Conservation (phyloP, 2,797 vertebrate genomes). For the Amphiprion clarkii region DNA sequence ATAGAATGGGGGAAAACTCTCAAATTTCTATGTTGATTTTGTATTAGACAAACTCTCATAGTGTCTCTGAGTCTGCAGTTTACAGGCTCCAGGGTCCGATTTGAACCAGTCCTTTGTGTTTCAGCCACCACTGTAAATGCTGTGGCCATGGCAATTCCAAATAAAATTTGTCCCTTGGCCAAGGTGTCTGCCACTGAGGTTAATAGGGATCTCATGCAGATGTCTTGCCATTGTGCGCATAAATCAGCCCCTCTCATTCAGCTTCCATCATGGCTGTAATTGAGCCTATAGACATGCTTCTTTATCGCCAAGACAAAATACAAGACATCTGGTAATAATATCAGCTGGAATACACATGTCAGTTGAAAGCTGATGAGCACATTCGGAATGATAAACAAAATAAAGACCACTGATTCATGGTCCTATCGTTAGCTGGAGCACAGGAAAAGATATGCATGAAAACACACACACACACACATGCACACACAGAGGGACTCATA, state of each 20-base stretch:
- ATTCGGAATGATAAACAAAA: slow-evolving; percentile 79
- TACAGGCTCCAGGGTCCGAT: slow-evolving; percentile 21
- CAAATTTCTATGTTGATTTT: slow-evolving; percentile 9
- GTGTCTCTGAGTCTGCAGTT: slow-evolving; percentile 21
- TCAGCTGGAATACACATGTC: slow-evolving; percentile 77
- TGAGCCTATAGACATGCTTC: slow-evolving; percentile 79
- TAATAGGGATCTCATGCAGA: slow-evolving; percentile 83
- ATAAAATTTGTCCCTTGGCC: slow-evolving; percentile 74
- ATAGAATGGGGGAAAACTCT: slow-evolving; percentile 15
- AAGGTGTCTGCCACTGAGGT: slow-evolving; percentile 75
- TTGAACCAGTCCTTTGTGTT: slow-evolving; percentile 42
- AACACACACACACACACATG: slow-evolving; percentile 33
- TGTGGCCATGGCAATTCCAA: slow-evolving; percentile 70
- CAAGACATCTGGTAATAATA: slow-evolving; percentile 86
- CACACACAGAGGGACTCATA: slow-evolving; percentile 22
- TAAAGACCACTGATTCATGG: slow-evolving; percentile 71
- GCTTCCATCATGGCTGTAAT: slow-evolving; percentile 82
- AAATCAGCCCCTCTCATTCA: slow-evolving; percentile 81
- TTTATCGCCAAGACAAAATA: slow-evolving; percentile 79
- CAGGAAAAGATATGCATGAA: slow-evolving; percentile 57
- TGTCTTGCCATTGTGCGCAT: slow-evolving; percentile 79
- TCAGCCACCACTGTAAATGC: slow-evolving; percentile 49
- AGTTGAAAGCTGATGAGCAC: slow-evolving; percentile 77
- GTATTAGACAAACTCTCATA: slow-evolving; percentile 3
- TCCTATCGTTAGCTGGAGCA: slow-evolving; percentile 44